Evolutionary conservation across 2,888 invertebrate species (phyloP), one percentile per base, ranked within the genome.

Genomic region (Litoditis marina): DNA sequence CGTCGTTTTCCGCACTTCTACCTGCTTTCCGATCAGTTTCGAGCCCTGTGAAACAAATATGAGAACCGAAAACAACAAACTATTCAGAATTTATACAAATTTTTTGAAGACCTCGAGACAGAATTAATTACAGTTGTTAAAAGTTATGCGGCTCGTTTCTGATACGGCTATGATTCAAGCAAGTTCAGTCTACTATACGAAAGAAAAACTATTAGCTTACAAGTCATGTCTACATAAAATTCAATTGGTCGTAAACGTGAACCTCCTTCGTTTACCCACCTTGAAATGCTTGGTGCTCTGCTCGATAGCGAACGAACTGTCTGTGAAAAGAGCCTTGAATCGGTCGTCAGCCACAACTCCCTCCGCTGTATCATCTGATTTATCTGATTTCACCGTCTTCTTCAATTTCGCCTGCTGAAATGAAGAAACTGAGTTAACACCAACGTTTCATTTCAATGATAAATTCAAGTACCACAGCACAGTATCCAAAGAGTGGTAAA

Each of bases 231-330:
- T 42, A 42, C 42, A 19, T n/a, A 7, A 7, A 42, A 42, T n/a
- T 42, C 42, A 42, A 19, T 19, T 5, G 22, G 22, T 47, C 27
- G 22, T 25, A 22, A 47, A 22, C 2, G 13, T 27, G 30, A 13
- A 49, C n/a, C 0, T 27, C 0, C 16, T 1, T 2, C 22, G 13
- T 16, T 28, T 11, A 36, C 2, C 11, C 27, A 54, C 61, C 61
- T 61, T 61, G 50, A 30, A 61, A 13, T 61, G 36, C 31, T 61
- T 61, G 30, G 49, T 30, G 36, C 54, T 61, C 32, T 61, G 61
- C 39, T 81, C 81, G 57, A 81, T 79, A 3, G 79, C 75, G 50
- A 78, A 81, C 4, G 76, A 76, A 31, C 74, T 74, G 56, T 78
- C 72, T 22, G 76, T 77, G 71, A 80, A 80, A 22, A 81, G 71